Percentiles rank a stretch among this genome's conserved stretches.
Evolutionary conservation across 92 coral and sea anemone species (phyloP).

Genomic region (Siderastrea siderea): DNA sequence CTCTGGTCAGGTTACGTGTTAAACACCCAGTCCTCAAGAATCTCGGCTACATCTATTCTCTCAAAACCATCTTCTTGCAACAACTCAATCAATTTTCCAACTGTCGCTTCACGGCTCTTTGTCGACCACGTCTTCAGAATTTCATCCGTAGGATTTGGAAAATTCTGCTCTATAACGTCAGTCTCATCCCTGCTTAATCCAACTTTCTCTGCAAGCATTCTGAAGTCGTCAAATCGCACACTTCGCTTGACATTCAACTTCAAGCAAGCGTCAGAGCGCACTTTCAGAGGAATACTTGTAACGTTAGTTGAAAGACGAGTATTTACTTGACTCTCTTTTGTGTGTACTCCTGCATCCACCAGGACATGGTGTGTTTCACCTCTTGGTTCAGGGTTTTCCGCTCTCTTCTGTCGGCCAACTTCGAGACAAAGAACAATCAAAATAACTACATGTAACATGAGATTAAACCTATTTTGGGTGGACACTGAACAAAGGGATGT

Average conservation of each 20-base stretch:
- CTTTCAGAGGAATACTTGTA: not conserved
- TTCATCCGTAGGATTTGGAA: conserved; percentile 31
- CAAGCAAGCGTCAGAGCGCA: not conserved
- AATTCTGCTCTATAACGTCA: conserved; percentile 2
- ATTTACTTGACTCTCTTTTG: no score
- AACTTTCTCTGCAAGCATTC: conserved; percentile 52
- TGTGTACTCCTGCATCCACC: no score
- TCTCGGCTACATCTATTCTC: conserved; percentile 36
- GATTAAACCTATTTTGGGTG: no score
- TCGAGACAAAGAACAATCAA: no score
- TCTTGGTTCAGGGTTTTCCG: no score
- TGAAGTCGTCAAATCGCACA: conserved; percentile 33
- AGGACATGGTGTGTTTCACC: no score
- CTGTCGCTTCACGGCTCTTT: conserved; percentile 14
- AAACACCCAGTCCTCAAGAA: conserved; percentile 39
- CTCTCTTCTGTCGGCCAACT: no score
- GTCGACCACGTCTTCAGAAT: conserved; percentile 26
- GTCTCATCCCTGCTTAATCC: conserved; percentile 21
- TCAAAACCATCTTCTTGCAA: conserved; percentile 8
- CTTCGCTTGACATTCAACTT: conserved; percentile 13
- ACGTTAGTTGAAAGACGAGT: no score
- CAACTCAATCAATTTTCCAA: conserved; percentile 38
- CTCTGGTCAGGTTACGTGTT: no score
- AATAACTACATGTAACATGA: no score
- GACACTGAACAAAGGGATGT: no score